These are phyloP conservation scores for Lasioglossum zephyrum DNA, from an alignment of 2,888 invertebrate genomes.

Conservation along the genomic window DNA sequence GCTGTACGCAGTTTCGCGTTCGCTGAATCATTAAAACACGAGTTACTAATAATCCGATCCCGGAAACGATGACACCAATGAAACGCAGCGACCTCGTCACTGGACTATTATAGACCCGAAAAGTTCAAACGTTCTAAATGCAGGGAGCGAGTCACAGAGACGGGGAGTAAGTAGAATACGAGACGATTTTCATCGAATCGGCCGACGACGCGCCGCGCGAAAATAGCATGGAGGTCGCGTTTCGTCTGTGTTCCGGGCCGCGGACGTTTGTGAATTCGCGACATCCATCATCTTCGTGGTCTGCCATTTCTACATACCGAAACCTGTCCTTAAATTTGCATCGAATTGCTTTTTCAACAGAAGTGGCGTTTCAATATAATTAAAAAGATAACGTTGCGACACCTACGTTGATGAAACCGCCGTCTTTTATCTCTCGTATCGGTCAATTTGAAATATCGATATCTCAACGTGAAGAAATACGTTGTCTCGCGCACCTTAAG, in stretches of 20 bases:
- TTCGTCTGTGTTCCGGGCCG: not conserved
- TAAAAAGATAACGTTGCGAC: not conserved
- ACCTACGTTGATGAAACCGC: not conserved
- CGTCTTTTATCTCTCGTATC: not conserved
- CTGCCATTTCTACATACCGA: not conserved
- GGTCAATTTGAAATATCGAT: not conserved
- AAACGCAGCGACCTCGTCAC: constrained; percentile 20
- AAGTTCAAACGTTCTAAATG: constrained; percentile 41
- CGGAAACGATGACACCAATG: constrained; percentile 30
- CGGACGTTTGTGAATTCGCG: constrained; percentile 8
- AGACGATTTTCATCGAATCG: constrained; percentile 53
- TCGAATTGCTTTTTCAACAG: not conserved
- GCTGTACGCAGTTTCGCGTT: not conserved
- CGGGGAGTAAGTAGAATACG: constrained; percentile 44
- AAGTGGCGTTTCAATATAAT: too few species aligned
- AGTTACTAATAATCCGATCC: constrained; percentile 11
- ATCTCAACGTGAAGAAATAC: not conserved
- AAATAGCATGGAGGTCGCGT: constrained; percentile 55
- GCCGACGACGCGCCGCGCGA: constrained; percentile 15
- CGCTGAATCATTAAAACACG: constrained; percentile 16
- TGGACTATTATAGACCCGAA: constrained; percentile 47
- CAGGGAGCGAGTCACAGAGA: constrained; percentile 8
- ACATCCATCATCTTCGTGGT: not conserved
- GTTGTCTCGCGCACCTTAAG: not conserved
- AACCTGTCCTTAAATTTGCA: not conserved